A percentile compares a stretch with the other conserved stretches of the same genome.
Evolutionary conservation across 1,140 invertebrate genomes (phyloP).

Genomic region (Gryon sp.): DNA sequence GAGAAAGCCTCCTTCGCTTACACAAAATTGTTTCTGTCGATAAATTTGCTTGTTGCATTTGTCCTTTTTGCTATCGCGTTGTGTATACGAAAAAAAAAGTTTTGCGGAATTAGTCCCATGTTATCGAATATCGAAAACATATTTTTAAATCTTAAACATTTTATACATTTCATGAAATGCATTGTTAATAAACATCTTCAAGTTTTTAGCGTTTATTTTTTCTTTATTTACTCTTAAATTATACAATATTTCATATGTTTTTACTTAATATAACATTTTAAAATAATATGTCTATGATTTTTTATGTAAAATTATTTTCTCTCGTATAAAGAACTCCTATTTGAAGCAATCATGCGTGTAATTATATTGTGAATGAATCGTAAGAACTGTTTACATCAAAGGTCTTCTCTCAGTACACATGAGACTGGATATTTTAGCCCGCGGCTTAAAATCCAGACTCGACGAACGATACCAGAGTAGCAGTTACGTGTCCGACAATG

Average conservation of each 20-base stretch:
- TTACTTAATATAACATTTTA: too few species aligned
- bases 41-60: slow-evolving; percentile 28
- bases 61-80: slow-evolving; percentile 16
- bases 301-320: background rate
- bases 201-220: too few species aligned
- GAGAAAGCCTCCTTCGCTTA: slow-evolving; percentile 42
- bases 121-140: too few species aligned
- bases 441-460: slow-evolving; percentile 40
- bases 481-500: slow-evolving; percentile 36
- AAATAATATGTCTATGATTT: too few species aligned
- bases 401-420: slow-evolving; percentile 33
- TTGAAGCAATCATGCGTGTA: slow-evolving; percentile 36
- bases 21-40: slow-evolving; percentile 27
- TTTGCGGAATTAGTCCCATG: too few species aligned
- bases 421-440: slow-evolving; percentile 45
- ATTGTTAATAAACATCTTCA: too few species aligned
- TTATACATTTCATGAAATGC: too few species aligned
- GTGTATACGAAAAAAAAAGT: too few species aligned
- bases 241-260: too few species aligned
- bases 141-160: too few species aligned
- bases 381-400: slow-evolving; percentile 36
- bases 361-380: slow-evolving; percentile 50
- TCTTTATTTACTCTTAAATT: too few species aligned
- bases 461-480: slow-evolving; percentile 46
- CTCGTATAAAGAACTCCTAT: slow-evolving; percentile 14